These are phyloP conservation scores for Agonopterix heracliana DNA, from an alignment of 2,888 invertebrate genomes.

Conservation along the genomic window DNA sequence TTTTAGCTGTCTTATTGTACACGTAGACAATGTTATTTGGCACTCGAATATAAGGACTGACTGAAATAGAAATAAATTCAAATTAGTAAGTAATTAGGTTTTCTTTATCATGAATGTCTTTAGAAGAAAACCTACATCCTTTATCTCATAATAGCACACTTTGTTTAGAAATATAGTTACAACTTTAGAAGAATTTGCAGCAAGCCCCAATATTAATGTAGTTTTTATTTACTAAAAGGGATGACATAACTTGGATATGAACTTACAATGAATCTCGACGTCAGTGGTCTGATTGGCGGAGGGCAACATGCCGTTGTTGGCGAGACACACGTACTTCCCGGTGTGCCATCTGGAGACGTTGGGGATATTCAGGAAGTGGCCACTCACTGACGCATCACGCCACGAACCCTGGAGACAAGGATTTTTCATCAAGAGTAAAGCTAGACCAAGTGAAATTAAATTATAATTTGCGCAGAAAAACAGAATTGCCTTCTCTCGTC, in stretches of 20 bases:
- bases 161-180: too few species aligned
- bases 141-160: too few species aligned
- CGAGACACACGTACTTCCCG: constrained; percentile 85
- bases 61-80: constrained; percentile 61
- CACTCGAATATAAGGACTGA: constrained; percentile 89
- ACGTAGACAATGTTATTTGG: constrained; percentile 85
- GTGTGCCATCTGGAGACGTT: constrained; percentile 81
- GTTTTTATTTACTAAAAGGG: too few species aligned
- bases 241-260: too few species aligned
- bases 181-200: too few species aligned
- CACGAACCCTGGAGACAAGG: constrained; percentile 48
- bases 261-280: constrained; percentile 94
- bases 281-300: constrained; percentile 86
- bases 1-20: constrained; percentile 80
- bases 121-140: too few species aligned
- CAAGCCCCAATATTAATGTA: too few species aligned
- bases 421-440: too few species aligned
- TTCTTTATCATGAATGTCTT: too few species aligned
- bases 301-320: constrained; percentile 92
- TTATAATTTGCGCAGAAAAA: too few species aligned
- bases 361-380: constrained; percentile 86
- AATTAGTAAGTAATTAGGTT: neutral
- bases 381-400: constrained; percentile 82
- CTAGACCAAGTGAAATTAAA: too few species aligned
- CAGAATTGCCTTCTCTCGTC: too few species aligned